These are phyloP conservation scores for Petrocephalus zakoni DNA, from an alignment of 2,113 vertebrate genomes.

Conservation along the genomic window DNA sequence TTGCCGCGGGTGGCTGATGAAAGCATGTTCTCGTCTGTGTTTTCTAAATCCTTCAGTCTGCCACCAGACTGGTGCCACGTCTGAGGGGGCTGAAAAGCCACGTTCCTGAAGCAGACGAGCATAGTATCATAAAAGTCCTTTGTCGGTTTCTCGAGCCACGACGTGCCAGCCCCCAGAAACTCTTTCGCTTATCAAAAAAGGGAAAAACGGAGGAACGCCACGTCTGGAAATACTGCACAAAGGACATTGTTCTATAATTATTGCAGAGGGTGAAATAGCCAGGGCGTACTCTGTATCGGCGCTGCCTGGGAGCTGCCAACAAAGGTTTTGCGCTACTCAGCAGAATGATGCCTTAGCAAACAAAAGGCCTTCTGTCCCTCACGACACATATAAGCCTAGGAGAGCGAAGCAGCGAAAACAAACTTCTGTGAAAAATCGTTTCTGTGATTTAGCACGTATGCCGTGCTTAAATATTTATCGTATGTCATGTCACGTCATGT, in stretches of 20 bases:
- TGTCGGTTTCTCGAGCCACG: neutral
- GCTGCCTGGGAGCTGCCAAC: neutral
- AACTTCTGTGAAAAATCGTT: neutral
- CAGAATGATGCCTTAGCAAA: neutral
- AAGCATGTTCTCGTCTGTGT: neutral
- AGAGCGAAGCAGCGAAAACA: neutral
- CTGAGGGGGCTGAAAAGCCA: neutral
- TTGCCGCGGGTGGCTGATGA: neutral
- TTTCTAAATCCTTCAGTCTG: neutral
- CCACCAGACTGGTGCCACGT: neutral
- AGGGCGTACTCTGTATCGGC: neutral
- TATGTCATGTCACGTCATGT: neutral
- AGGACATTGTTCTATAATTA: conserved; percentile 21
- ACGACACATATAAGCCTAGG: neutral
- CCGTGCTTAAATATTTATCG: neutral
- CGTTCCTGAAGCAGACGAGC: neutral
- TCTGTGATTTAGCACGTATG: neutral
- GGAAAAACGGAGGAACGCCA: neutral
- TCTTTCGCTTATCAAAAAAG: neutral
- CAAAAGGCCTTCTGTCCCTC: neutral
- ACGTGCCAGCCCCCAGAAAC: neutral
- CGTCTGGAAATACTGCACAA: neutral
- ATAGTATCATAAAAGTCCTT: neutral
- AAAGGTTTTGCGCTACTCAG: conserved; percentile 14
- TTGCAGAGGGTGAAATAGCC: conserved; percentile 1